Percentiles rank a stretch among this genome's conserved stretches.
Evolutionary conservation across 2,888 invertebrate species (phyloP).

Genomic region (Nezara viridula): DNA sequence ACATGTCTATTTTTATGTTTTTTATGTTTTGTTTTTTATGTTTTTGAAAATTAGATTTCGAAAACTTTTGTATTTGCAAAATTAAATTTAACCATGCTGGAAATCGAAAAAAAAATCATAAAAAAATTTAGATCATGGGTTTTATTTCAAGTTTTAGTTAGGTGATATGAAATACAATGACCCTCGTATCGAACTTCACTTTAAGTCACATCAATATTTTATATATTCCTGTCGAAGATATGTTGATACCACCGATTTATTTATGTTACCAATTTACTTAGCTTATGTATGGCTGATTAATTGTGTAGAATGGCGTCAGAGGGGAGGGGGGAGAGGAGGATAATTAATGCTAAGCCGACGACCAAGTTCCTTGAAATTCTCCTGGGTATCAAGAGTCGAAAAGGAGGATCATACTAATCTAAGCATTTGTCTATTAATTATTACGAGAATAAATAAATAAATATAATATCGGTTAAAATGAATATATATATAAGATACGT

Average conservation of each 20-base stretch:
- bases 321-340: background rate
- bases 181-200: too few species aligned
- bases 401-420: background rate
- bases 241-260: background rate
- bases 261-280: background rate
- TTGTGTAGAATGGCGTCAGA: background rate
- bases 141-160: too few species aligned
- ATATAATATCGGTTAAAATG: too few species aligned
- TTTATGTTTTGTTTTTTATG: too few species aligned
- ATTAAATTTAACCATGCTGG: too few species aligned
- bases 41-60: too few species aligned
- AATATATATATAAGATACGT: background rate
- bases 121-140: too few species aligned
- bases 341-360: conserved; percentile 4
- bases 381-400: background rate
- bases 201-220: background rate
- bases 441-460: background rate
- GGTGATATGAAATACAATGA: too few species aligned
- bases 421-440: background rate
- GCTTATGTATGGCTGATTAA: background rate
- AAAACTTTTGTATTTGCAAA: too few species aligned
- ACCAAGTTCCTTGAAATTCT: background rate
- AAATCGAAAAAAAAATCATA: too few species aligned
- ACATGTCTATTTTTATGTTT: too few species aligned
- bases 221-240: background rate